Evolutionary conservation across 2,113 vertebrate genomes (phyloP), one percentile per base, ranked within the genome.

Genomic region (Sapayoa aenigma): DNA sequence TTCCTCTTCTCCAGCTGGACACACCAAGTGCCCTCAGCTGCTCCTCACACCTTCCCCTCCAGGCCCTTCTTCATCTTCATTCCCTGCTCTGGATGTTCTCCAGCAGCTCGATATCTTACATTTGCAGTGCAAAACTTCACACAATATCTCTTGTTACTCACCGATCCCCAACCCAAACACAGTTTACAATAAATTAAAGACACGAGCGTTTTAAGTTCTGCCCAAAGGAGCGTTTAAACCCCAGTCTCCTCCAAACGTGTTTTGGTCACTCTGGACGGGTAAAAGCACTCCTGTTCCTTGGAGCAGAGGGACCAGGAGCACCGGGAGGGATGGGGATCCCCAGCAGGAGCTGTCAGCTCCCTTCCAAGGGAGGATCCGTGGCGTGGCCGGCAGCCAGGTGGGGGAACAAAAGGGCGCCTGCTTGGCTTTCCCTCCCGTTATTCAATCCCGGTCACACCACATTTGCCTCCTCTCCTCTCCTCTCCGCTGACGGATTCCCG

Each of bases 311-410:
- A 39, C 59, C 59, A 28, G 37, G 60, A 63, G 28, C 66, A 46
- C 1, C 14, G 2, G 52, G 58, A 41, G 79, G 65, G 92, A 30
- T 31, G 81, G 67, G 71, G 71, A 87, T 88, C 55, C 81, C 66
- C 49, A 59, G 81, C 84, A 37, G 94, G 55, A 92, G 85, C 83
- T 60, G 92, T 44, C 83, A 84, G 76, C 89, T 58, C 93, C 62
- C 90, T 82, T 88, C 90, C 94, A 44, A 52, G 82, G 92, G 72
- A 96, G 74, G 87, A 82, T 71, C 87, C 47, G 5, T 4, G 72
- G 92, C 3, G 14, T 94, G 95, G 96, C 77, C 3, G 6, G 59
- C 22, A 60, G 95, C 96, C 95, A 96, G 96, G 93, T 58, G 68
- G 69, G 56, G 79, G 88, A 96, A 96, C 92, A 94, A 84, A 96